Evolutionary conservation across 2,888 invertebrate species (phyloP), one percentile per base, ranked within the genome.

Genomic region (Cistogaster globosa): DNA sequence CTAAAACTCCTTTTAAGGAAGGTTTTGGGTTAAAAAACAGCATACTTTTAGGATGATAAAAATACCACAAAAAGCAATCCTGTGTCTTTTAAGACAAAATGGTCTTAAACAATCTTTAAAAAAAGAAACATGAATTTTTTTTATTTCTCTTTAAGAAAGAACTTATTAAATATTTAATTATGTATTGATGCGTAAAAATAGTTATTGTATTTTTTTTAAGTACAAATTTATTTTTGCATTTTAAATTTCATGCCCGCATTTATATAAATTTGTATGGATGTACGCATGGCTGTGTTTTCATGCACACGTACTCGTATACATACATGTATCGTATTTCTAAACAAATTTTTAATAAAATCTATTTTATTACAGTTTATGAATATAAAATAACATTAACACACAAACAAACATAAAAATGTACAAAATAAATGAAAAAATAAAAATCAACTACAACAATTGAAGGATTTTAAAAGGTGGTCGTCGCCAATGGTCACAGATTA

Each of bases 371-470:
- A 76, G 76, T 75, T 45, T 38, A 22, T n/a, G 57, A 26, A 63
- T 72, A 68, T 55, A 32, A 53, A 20, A 51, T 14, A 60, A 60
- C 18, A 71, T 7, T 42, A 3, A 22, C n/a, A 57, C 0, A 26
- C 36, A 36, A 3, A 53, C 12, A 53, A 18, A 48, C 2, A 57
- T 14, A 78, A 69, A 4, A 62, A 78, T 71, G 16, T 26, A 63
- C 42, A 26, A 76, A 55, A 60, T 2, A 38, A 65, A 76, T 71
- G 69, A 76, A 82, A 53, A 45, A 76, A 51, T 83, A 51, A 65
- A 65, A 83, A 72, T 71, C 65, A 83, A 76, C 77, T 77, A 76
- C 58, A 71, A 67, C 77, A 65, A 60, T 65, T 77, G 82, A 83
- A 76, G 69, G 76, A 83, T 71, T 77, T 74, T 65, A 77, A 32